Percentiles rank a stretch among this genome's conserved stretches.
Conservation (phyloP, 2,888 invertebrate species). For the Caenorhabditis angaria region DNA sequence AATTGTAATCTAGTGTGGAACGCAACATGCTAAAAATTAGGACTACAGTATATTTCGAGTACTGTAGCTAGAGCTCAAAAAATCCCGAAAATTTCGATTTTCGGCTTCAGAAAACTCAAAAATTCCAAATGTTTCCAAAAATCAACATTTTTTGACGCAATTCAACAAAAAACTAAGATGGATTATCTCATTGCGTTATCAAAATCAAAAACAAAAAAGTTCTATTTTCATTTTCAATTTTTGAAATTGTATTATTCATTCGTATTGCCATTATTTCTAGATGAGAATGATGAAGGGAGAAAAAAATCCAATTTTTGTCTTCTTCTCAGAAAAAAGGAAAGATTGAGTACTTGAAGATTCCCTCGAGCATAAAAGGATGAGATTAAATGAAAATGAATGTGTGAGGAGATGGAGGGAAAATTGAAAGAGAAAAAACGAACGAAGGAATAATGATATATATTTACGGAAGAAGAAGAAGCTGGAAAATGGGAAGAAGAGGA, state of each 20-base stretch:
- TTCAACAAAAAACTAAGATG: background rate
- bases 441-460: background rate
- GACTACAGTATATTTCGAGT: too few species aligned
- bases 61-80: too few species aligned
- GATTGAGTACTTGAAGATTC: background rate
- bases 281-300: background rate
- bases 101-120: too few species aligned
- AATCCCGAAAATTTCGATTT: too few species aligned
- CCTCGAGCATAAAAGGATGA: constrained; percentile 4
- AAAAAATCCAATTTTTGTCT: constrained; percentile 2
- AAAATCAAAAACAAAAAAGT: background rate
- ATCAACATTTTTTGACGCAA: background rate
- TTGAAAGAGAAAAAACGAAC: too few species aligned
- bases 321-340: background rate
- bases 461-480: background rate
- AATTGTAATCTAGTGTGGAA: too few species aligned
- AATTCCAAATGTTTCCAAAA: too few species aligned
- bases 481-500: background rate
- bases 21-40: too few species aligned
- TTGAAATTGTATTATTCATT: background rate
- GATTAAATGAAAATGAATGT: constrained; percentile 4
- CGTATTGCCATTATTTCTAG: background rate
- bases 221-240: background rate
- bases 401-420: too few species aligned
- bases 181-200: background rate